Percentiles rank a stretch among this genome's conserved stretches.
Conservation (phyloP, 2,797 vertebrate species). For the Crenichthys baileyi region DNA sequence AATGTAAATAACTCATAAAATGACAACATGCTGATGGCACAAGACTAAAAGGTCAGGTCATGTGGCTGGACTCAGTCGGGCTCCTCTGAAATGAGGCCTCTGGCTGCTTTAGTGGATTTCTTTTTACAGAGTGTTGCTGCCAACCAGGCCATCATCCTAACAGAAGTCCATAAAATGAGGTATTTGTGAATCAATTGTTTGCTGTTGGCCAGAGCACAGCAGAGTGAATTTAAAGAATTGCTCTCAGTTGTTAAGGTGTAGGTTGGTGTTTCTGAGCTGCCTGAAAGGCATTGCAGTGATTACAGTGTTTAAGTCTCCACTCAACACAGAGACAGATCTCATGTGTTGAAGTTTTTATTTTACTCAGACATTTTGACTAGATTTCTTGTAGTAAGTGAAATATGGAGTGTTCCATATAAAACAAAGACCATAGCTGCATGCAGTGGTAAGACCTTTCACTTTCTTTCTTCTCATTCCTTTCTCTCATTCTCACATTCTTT, state of each 20-base stretch:
- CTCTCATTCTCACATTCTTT: constrained; percentile 47
- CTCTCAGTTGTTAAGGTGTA: constrained; percentile 8
- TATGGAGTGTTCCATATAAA: constrained; percentile 53
- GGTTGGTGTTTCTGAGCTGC: constrained; percentile 11
- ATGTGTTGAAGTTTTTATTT: neutral
- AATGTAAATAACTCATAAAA: neutral
- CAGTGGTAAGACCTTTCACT: constrained; percentile 35
- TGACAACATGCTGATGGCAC: neutral
- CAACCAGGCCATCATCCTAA: constrained; percentile 43
- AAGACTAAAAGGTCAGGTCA: constrained; percentile 12
- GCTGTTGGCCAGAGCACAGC: constrained; percentile 4
- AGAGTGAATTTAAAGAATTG: constrained; percentile 10
- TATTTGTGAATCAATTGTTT: constrained; percentile 28
- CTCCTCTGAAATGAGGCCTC: constrained; percentile 19
- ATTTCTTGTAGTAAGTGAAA: constrained; percentile 44
- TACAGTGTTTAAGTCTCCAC: neutral
- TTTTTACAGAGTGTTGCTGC: constrained; percentile 32
- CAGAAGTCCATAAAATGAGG: constrained; percentile 37
- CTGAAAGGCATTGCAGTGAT: constrained; percentile 10
- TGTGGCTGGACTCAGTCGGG: constrained; percentile 14
- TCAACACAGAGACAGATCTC: constrained; percentile 12
- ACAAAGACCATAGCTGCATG: constrained; percentile 30
- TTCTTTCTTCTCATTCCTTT: constrained; percentile 37
- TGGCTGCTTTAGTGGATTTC: constrained; percentile 13
- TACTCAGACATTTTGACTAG: constrained; percentile 39